Evolutionary conservation across 2,888 invertebrate species (phyloP), one percentile per base, ranked within the genome.

Genomic region (Eupeodes latifasciatus): DNA sequence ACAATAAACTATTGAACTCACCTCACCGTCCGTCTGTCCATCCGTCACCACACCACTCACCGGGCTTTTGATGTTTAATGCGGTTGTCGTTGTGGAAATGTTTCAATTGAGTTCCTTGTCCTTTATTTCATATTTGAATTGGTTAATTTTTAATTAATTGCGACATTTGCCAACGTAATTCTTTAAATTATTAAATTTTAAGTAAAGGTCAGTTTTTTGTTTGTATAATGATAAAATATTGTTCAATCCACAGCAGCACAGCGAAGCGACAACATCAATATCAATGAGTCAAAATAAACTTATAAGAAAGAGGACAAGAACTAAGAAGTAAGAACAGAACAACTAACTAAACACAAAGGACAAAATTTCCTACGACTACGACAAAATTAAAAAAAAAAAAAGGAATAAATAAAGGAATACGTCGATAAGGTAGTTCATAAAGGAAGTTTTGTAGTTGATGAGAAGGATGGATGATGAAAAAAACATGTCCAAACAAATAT

Each of bases 391-490:
- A 11, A 19, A 16, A 19, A 16, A 16, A 53, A 16, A 10, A 53
- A 53, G 16, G 19, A 19, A 19, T 19, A 12, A 51, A 62, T 34
- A 79, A 51, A 72, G 67, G 61, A 57, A 36, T 27, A 59, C 4
- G 75, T 49, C 75, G 80, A 16, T 84, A 84, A 64, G 34, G 62
- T 11, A 84, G 84, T 80, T 61, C 2, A 11, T 1, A 64, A 59
- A 72, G 59, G 72, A 47, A 27, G 11, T 44, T 34, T 16, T 67
- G 49, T 14, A 10, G 12, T 3, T 2, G 53, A 69, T 2, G 53
- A 69, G 55, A 19, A 53, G 69, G 53, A 53, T 12, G 5, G 11
- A 53, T 9, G 4, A 4, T 53, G 16, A 11, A 12, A n/a, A 19
- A 2, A 0, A 40, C 14, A 11, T 44, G 7, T 49, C 1, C 34